These are phyloP conservation scores for Orthonychiurus folsomi DNA, from an alignment of 2,888 invertebrate genomes.

Conservation along the genomic window DNA sequence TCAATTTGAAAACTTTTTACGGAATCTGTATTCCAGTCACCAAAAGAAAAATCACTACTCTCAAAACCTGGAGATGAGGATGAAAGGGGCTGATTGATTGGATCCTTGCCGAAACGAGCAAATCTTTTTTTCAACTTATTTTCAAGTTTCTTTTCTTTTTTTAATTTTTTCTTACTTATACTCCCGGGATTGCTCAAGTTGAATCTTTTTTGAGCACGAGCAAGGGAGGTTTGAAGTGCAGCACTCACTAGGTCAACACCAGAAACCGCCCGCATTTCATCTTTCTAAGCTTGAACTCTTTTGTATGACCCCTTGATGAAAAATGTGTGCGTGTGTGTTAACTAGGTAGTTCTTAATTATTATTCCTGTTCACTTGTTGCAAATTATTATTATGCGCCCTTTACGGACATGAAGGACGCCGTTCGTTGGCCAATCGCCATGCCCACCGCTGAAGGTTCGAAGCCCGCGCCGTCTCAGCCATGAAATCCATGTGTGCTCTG, in stretches of 20 bases:
- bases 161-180: conserved; percentile 8
- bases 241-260: conserved; percentile 38
- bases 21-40: neutral
- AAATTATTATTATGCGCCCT: too few species aligned
- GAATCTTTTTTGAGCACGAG: conserved; percentile 34
- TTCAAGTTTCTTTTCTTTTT: conserved; percentile 14
- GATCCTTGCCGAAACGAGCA: conserved; percentile 7
- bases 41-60: conserved; percentile 12
- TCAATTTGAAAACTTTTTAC: conserved; percentile 4
- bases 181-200: conserved; percentile 18
- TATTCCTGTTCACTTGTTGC: too few species aligned
- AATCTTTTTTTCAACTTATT: conserved; percentile 13
- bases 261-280: conserved; percentile 14
- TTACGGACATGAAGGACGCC: too few species aligned
- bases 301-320: too few species aligned
- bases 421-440: too few species aligned
- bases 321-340: too few species aligned
- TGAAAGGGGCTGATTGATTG: too few species aligned
- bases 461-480: too few species aligned
- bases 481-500: too few species aligned
- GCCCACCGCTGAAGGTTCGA: too few species aligned
- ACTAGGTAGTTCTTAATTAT: too few species aligned
- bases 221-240: conserved; percentile 36
- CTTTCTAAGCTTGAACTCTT: too few species aligned
- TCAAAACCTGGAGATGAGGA: neutral